phyloP scores from a whole-genome alignment of 1,140 invertebrate species.

The Drosophila lowei region DNA sequence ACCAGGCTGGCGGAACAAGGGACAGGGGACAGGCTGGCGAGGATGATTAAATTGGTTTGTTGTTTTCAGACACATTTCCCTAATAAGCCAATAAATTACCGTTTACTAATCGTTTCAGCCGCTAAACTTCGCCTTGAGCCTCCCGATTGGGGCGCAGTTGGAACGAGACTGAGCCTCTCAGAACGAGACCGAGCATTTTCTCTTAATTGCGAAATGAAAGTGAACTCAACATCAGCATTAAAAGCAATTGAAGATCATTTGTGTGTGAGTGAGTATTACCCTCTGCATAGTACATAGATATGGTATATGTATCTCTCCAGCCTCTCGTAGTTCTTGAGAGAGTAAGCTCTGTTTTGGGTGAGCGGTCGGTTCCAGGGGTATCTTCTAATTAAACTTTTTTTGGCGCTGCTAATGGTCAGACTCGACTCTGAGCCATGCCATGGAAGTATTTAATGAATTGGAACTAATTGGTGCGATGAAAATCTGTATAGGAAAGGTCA shows the following conservation, averaged over 20 bases:
- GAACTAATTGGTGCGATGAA: neutral
- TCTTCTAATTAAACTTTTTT: constrained; percentile 51
- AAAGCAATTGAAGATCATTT: constrained; percentile 52
- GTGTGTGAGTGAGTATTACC: constrained; percentile 7
- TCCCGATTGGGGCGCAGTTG: constrained; percentile 44
- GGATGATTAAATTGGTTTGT: constrained; percentile 22
- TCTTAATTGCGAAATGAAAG: constrained; percentile 65
- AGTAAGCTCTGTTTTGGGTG: constrained; percentile 21
- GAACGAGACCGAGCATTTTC: constrained; percentile 42
- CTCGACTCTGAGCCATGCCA: constrained; percentile 1
- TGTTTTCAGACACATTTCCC: constrained; percentile 1
- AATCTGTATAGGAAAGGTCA: constrained; percentile 11
- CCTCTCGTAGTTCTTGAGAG: constrained; percentile 2
- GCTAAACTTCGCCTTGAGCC: constrained; percentile 15
- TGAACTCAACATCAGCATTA: constrained; percentile 48
- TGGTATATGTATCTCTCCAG: neutral
- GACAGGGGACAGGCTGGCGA: neutral
- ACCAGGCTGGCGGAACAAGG: neutral
- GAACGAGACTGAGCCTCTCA: constrained; percentile 42
- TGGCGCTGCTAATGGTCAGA: constrained; percentile 4
- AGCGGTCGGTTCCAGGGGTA: neutral
- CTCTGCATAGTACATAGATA: no score
- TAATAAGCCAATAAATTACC: constrained; percentile 70
- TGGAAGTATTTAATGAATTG: constrained; percentile 15
- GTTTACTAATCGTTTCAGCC: constrained; percentile 49